Evolutionary conservation across 2,113 vertebrate genomes (phyloP), one percentile per base, ranked within the genome.

Genomic region (Zosterops borbonicus): DNA sequence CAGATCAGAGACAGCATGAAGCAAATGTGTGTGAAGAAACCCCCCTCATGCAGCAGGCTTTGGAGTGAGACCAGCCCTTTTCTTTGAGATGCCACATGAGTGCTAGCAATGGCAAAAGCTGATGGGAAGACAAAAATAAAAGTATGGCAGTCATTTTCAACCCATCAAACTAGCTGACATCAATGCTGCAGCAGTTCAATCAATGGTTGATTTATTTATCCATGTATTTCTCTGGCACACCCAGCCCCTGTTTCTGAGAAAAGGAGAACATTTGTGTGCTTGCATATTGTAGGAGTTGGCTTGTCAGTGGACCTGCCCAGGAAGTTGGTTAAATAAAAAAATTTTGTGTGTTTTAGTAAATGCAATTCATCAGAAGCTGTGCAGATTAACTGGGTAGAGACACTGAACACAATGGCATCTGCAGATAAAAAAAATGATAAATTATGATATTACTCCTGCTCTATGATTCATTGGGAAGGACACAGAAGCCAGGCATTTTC

Each of bases 401-500:
- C 46, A 11, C 14, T 87, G 89, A 91, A 63, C 76, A 94, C 75
- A 85, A 55, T 77, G 79, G 77, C 49, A 94, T 90, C 47, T 79
- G 87, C 69, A 89, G 89, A 93, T 92, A 56, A 70, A 88, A 87
- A 74, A 97, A 73, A 46, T 20, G 95, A 94, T 76, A 91, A 89
- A 89, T 93, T 79, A 67, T 85, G 35, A 71, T 92, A 64, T 89
- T 93, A 87, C 11, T 90, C 20, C 28, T 87, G 63, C 52, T 88
- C 49, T 90, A 16, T 95, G 94, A 96, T 94, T 97, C 92, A 93
- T 25, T 89, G 84, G 78, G 52, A 95, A 87, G 75, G 52, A 60
- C 35, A 69, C 58, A 77, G 87, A 65, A 91, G 70, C 83, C 41
- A 62, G 56, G 60, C 2, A 7, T 69, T 79, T 93, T 73, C 42